Evolutionary conservation across 2,888 invertebrate species (phyloP).

Genomic region (Cistogaster globosa): DNA sequence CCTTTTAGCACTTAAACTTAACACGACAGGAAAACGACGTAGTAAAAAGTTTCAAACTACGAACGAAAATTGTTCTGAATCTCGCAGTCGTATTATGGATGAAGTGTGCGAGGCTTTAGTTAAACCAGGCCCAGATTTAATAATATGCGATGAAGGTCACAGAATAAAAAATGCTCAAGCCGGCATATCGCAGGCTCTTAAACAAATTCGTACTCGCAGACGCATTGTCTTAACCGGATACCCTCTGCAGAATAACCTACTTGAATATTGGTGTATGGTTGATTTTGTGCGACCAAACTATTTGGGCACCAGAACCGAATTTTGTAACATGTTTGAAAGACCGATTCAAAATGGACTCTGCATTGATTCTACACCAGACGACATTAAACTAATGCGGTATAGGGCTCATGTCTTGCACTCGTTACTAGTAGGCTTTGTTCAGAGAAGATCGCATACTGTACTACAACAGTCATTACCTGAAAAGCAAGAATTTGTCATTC

Average conservation of each 20-base stretch:
- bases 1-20: slow-evolving; percentile 91
- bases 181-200: slow-evolving; percentile 96
- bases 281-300: slow-evolving; percentile 99
- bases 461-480: slow-evolving; percentile 95
- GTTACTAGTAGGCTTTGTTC: slow-evolving; percentile 97
- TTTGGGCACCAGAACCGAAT: slow-evolving; percentile 97
- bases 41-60: slow-evolving; percentile 76
- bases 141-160: slow-evolving; percentile 98
- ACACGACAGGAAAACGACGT: slow-evolving; percentile 84
- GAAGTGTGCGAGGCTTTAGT: slow-evolving; percentile 93
- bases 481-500: slow-evolving; percentile 96
- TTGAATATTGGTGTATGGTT: slow-evolving; percentile 99
- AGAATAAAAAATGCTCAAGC: slow-evolving; percentile 99
- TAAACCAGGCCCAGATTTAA: slow-evolving; percentile 95
- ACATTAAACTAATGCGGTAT: slow-evolving; percentile 96
- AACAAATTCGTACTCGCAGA: slow-evolving; percentile 96
- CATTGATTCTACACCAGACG: slow-evolving; percentile 97
- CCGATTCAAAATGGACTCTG: slow-evolving; percentile 99
- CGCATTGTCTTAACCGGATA: slow-evolving; percentile 98
- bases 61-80: slow-evolving; percentile 83
- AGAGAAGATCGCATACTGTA: slow-evolving; percentile 96
- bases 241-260: slow-evolving; percentile 97
- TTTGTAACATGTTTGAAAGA: slow-evolving; percentile 99
- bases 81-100: slow-evolving; percentile 90
- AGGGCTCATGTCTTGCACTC: slow-evolving; percentile 98